Conservation (phyloP, 2,797 vertebrate genomes). For the Peromyscus eremicus region DNA sequence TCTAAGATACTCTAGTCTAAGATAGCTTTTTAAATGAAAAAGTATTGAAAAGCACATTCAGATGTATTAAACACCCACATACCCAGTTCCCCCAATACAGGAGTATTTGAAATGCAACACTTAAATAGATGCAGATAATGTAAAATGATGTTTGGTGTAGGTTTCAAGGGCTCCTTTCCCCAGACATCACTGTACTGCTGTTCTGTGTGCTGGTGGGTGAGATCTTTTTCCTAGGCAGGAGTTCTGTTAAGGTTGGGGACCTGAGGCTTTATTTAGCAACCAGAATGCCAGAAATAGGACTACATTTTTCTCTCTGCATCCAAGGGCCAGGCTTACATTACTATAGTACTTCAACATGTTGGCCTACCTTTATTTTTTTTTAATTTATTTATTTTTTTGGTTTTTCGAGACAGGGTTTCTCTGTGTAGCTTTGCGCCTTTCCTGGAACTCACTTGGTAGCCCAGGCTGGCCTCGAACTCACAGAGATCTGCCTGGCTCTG, state of each 20-base stretch:
- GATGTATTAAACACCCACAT: neutral
- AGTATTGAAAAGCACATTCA: neutral
- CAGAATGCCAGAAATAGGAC: slow-evolving; percentile 86
- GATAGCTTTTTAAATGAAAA: neutral
- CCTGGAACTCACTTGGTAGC: too few species aligned
- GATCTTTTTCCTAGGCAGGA: slow-evolving; percentile 54
- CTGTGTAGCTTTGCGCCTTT: too few species aligned
- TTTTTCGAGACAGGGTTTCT: too few species aligned
- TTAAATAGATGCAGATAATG: neutral
- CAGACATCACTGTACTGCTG: neutral
- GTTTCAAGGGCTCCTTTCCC: neutral
- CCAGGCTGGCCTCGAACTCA: too few species aligned
- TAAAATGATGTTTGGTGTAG: neutral
- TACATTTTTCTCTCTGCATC: slow-evolving; percentile 78
- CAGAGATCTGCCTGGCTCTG: too few species aligned
- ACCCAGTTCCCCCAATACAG: neutral
- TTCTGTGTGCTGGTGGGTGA: neutral
- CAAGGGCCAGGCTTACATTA: slow-evolving; percentile 81
- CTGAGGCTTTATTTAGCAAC: slow-evolving; percentile 86
- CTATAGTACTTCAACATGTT: slow-evolving; percentile 65
- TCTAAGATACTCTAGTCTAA: neutral
- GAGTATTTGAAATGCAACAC: neutral
- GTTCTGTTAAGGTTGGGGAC: slow-evolving; percentile 75
- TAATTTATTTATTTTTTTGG: too few species aligned
- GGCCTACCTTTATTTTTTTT: slow-evolving; percentile 88